Conservation (phyloP, 2,888 invertebrate genomes). For the Altica lythri region DNA sequence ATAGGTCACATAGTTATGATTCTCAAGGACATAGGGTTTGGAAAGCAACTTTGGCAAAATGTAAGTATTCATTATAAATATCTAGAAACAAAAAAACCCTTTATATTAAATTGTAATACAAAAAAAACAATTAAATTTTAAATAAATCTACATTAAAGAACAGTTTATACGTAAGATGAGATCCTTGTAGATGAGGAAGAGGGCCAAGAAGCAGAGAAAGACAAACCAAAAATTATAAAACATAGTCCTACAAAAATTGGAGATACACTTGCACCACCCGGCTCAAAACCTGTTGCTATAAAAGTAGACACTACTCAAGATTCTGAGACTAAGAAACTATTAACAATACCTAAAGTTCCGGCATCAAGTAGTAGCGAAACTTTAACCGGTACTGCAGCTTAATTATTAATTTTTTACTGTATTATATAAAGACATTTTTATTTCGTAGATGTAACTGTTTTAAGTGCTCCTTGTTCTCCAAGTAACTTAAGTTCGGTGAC, state of each 20-base stretch:
- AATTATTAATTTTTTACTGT: not conserved
- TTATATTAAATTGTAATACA: too few relatives aligned
- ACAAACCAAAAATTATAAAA: conserved; percentile 46
- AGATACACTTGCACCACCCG: conserved; percentile 42
- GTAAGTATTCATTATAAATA: conserved; percentile 52
- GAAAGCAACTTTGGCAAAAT: conserved; percentile 68
- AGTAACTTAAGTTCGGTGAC: conserved; percentile 77
- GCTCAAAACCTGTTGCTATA: conserved; percentile 57
- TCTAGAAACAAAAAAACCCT: too few relatives aligned
- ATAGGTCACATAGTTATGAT: conserved; percentile 65
- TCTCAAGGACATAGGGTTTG: conserved; percentile 62
- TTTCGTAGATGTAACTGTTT: conserved; percentile 54
- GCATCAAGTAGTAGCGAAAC: conserved; percentile 80
- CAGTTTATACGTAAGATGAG: conserved; percentile 24
- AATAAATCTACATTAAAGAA: not conserved
- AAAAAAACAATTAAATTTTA: too few relatives aligned
- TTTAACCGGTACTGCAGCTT: conserved; percentile 64
- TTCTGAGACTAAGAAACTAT: conserved; percentile 58
- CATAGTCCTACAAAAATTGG: conserved; percentile 45
- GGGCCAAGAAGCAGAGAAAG: conserved; percentile 52
- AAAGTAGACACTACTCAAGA: conserved; percentile 58
- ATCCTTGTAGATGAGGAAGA: conserved; percentile 59
- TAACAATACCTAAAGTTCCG: conserved; percentile 75
- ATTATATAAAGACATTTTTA: not conserved
- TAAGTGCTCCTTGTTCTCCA: conserved; percentile 71